A percentile compares a stretch with the other conserved stretches of the same genome.
Evolutionary conservation across 2,797 vertebrate genomes (phyloP).

Genomic region (Lindbergichthys nudifrons): DNA sequence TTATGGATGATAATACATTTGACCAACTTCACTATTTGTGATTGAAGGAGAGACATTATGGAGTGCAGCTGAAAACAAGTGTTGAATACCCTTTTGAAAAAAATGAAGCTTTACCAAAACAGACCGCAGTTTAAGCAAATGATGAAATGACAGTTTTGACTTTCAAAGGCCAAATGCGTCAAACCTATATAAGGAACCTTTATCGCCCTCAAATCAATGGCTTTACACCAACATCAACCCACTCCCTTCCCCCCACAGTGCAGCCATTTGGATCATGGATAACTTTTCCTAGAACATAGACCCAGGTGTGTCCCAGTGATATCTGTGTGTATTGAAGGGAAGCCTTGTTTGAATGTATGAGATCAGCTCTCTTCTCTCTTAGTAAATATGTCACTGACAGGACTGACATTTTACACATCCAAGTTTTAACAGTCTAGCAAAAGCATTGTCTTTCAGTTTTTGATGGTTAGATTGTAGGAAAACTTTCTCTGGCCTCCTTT

Average conservation of each 20-base stretch:
- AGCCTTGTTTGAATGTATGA: conserved; percentile 53
- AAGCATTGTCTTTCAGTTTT: conserved; percentile 20
- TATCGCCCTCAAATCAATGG: conserved; percentile 60
- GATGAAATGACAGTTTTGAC: conserved; percentile 11
- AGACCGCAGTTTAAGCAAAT: conserved; percentile 23
- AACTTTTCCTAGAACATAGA: conserved; percentile 64
- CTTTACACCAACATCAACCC: conserved; percentile 29
- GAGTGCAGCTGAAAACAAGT: conserved; percentile 3
- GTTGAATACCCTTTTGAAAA: conserved; percentile 5
- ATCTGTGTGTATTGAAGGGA: conserved; percentile 64
- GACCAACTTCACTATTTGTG: not conserved
- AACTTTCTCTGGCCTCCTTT: conserved; percentile 11
- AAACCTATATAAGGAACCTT: conserved; percentile 33
- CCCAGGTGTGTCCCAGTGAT: conserved; percentile 55
- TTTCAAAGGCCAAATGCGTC: conserved; percentile 39
- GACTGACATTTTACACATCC: conserved; percentile 33
- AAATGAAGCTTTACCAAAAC: conserved; percentile 9
- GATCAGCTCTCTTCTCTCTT: conserved; percentile 27
- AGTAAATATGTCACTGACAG: conserved; percentile 21
- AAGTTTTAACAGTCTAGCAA: conserved; percentile 15
- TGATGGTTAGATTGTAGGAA: conserved; percentile 17
- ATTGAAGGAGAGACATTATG: conserved; percentile 19
- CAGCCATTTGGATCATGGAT: conserved; percentile 51
- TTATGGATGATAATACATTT: not conserved
- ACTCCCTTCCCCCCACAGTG: conserved; percentile 28